A percentile compares a stretch with the other conserved stretches of the same genome.
phyloP scores from a whole-genome alignment of 2,888 invertebrate genomes.

The Entomobrya proxima region DNA sequence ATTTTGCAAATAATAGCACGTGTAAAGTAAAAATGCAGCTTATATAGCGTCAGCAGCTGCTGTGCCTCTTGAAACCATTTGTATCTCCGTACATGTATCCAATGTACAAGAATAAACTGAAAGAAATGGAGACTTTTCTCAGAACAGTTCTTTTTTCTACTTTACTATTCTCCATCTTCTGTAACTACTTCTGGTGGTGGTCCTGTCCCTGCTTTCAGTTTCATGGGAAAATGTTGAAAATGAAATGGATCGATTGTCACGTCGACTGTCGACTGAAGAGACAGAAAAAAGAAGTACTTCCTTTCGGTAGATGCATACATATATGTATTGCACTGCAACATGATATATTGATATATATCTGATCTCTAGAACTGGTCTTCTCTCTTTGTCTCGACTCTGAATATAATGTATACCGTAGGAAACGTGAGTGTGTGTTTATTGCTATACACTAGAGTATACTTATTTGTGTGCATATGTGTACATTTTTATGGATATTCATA shows the following conservation, averaged over 20 bases:
- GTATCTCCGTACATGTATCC: not conserved
- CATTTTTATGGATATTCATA: not conserved
- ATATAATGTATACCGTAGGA: too few species aligned
- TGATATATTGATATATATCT: too few species aligned
- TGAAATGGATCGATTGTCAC: constrained; percentile 61
- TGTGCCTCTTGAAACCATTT: not conserved
- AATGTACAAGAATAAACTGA: not conserved
- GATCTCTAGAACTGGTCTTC: too few species aligned
- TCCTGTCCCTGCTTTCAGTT: too few species aligned
- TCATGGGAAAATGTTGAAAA: constrained; percentile 50
- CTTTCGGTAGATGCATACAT: not conserved
- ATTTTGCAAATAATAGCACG: not conserved
- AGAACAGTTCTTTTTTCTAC: not conserved
- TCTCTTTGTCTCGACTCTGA: too few species aligned
- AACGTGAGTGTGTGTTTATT: too few species aligned
- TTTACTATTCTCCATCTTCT: not conserved
- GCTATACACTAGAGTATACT: too few species aligned
- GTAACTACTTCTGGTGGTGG: too few species aligned
- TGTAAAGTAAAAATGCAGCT: not conserved
- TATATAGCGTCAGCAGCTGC: not conserved
- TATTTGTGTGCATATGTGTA: constrained; percentile 2
- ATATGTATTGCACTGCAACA: too few species aligned
- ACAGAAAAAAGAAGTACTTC: not conserved
- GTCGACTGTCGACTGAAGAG: constrained; percentile 46
- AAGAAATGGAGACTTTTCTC: not conserved